Base-by-base conservation (phyloP, 2,888 invertebrate genomes). In the Girardia tigrina region DNA sequence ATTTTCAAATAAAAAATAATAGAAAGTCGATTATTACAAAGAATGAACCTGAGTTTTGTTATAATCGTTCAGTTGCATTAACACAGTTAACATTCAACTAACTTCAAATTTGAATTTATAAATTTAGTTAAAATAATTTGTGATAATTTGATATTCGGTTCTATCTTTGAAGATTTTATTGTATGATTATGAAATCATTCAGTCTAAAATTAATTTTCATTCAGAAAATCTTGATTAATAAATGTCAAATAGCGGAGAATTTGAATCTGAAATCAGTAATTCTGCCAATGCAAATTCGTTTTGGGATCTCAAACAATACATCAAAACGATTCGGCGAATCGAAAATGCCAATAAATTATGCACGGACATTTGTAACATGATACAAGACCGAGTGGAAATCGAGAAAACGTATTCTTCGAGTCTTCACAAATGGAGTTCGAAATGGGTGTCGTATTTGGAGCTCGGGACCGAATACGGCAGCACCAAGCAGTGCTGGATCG, bases 271-370 rank as follows among this genome's bases (percentile, higher is more conserved):
- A 29, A 29, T n/a, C 4, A 29, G 29, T 29, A 56, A 42, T 74
- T 42, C 42, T 26, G 26, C 74, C 2, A 28, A 28, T 81, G 92
- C 91, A 83, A 95, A 94, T 86, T 94, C 94, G 79, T 97, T 97
- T 87, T 97, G 95, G 94, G 95, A 97, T 88, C 92, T 95, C 75
- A 92, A 93, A 79, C 94, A 95, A 86, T 97, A 94, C 86, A 94
- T 94, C 86, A 88, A 92, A 79, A 94, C 94, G 71, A 94, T 95
- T 76, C 90, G 91, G 82, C 88, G 97, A 79, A 90, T 94, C 80
- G 95, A 97, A 85, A 95, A 95, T 85, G 95, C 95, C 28, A 90
- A 92, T 86, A 89, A 91, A 84, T 87, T 95, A 75, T 95, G 95
- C 86, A 89, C 90, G 82, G 94, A 94, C 83, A 87, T 97, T 79